Base-by-base conservation (phyloP, 2,113 vertebrate genomes). In the human (Homo sapiens) region DNA sequence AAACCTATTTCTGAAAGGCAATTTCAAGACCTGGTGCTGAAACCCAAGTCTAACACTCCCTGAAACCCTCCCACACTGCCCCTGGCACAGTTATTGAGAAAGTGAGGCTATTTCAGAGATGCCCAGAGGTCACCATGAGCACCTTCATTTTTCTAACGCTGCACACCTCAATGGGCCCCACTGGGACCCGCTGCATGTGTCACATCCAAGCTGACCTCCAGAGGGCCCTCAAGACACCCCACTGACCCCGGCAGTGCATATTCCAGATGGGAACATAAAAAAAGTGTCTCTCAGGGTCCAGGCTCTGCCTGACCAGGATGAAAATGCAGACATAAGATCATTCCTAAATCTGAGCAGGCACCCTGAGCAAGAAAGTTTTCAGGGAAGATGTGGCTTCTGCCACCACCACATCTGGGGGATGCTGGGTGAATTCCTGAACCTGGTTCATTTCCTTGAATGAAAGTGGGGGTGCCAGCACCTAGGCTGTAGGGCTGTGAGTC, bases 121-220 rank as follows among this genome's bases (percentile, higher is more conserved):
- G 52, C 64, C 18, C 1, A 3, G 59, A 66, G 18, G 6, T 12
- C 30, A 12, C 3, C 6, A 0, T 20, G 38, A 45, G 40, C 59
- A 8, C 0, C 2, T 18, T 9, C 16, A 30, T 25, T 35, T 32
- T 48, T 4, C 40, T 48, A 48, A 66, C 3, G 2, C 43, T 32
- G 40, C 27, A 32, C 32, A 1, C 5, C 9, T 25, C 18, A 13
- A 2, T 1, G 8, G 5, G 57, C 66, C 40, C 3, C 11, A 52
- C 6, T 8, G 25, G 20, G 16, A 10, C 7, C 84, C 27, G 11
- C 64, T 2, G 12, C 5, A 16, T 0, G 0, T 2, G 59, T 68
- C 32, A 50, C 20, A 5, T 4, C 43, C 4, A 3, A 12, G 20
- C 32, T 17, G 40, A 27, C 59, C 40, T 66, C 30, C 0, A 18